These are phyloP conservation scores for Scomberomorus guttatus DNA, from an alignment of 2,797 vertebrate genomes.

Conservation along the genomic window DNA sequence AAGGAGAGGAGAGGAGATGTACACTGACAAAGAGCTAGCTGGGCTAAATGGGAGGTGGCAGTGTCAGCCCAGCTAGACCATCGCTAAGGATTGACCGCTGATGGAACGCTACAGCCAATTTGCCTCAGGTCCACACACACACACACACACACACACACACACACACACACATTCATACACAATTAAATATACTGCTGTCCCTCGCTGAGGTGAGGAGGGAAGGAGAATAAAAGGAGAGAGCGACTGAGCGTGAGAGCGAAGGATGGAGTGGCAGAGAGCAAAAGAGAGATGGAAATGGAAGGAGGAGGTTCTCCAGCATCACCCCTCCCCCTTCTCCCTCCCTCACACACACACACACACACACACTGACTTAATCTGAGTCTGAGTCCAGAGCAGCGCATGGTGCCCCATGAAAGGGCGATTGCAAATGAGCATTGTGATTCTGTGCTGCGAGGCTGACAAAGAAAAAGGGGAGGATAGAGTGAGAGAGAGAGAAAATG, in stretches of 20 bases:
- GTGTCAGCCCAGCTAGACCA: slow-evolving; percentile 51
- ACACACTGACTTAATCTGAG: slow-evolving; percentile 43
- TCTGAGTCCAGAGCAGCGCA: slow-evolving; percentile 54
- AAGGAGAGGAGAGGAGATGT: slow-evolving; percentile 38
- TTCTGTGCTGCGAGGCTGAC: slow-evolving; percentile 59
- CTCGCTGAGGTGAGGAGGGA: slow-evolving; percentile 50
- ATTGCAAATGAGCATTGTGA: slow-evolving; percentile 82
- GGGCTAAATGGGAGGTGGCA: slow-evolving; percentile 67
- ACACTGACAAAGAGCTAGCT: slow-evolving; percentile 57
- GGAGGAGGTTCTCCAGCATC: slow-evolving; percentile 51
- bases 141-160: slow-evolving; percentile 26
- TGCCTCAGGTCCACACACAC: slow-evolving; percentile 38
- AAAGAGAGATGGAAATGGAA: slow-evolving; percentile 56
- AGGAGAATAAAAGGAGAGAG: slow-evolving; percentile 41
- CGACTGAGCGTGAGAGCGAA: slow-evolving; percentile 40
- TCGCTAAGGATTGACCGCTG: slow-evolving; percentile 58
- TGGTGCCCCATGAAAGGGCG: slow-evolving; percentile 67
- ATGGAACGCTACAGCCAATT: slow-evolving; percentile 69
- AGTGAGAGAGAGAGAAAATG: slow-evolving; percentile 31
- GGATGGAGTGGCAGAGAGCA: slow-evolving; percentile 41
- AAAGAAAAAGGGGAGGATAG: slow-evolving; percentile 56
- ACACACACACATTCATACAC: slow-evolving; percentile 32
- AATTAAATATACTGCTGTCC: slow-evolving; percentile 24
- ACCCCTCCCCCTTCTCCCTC: slow-evolving; percentile 65
- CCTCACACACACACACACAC: slow-evolving; percentile 16